phyloP scores from a whole-genome alignment of 2,888 invertebrate genomes.

The Drosophila basisetae region DNA sequence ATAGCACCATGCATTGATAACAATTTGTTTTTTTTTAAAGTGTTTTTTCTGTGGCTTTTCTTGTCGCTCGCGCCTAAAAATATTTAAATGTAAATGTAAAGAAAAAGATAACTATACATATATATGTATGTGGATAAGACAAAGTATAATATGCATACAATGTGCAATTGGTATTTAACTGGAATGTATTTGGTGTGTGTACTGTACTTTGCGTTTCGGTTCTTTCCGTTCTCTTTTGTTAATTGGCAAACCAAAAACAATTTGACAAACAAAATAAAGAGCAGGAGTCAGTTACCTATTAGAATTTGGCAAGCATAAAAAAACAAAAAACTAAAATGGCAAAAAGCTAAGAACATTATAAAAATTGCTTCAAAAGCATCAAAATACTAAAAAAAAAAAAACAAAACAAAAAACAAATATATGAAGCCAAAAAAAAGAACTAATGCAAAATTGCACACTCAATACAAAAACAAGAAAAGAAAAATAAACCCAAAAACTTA shows the following conservation, averaged over 20 bases:
- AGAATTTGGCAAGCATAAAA: constrained; percentile 76
- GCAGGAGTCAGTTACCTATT: constrained; percentile 86
- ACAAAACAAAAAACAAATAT: constrained; percentile 39
- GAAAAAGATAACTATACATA: constrained; percentile 2
- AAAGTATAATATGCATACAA: constrained; percentile 23
- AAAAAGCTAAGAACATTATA: constrained; percentile 41
- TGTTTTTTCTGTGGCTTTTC: constrained; percentile 64
- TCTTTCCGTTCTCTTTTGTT: constrained; percentile 68
- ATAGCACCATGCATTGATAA: constrained; percentile 42
- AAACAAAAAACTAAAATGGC: constrained; percentile 37
- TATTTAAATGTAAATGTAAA: constrained; percentile 41
- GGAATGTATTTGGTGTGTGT: constrained; percentile 43
- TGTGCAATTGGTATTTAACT: constrained; percentile 46
- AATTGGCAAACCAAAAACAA: constrained; percentile 78
- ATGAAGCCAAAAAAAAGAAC: constrained; percentile 37
- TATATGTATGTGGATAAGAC: constrained; percentile 21
- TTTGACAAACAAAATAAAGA: constrained; percentile 81
- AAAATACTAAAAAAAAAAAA: constrained; percentile 47
- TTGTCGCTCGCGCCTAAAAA: constrained; percentile 73
- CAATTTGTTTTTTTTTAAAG: constrained; percentile 8
- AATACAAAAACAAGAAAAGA: constrained; percentile 33
- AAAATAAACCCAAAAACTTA: constrained; percentile 32
- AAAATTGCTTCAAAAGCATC: constrained; percentile 77
- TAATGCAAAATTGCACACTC: constrained; percentile 52
- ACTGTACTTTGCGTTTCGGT: constrained; percentile 59